phyloP scores from a whole-genome alignment of 2,888 invertebrate species.

The Pollenia amentaria region DNA sequence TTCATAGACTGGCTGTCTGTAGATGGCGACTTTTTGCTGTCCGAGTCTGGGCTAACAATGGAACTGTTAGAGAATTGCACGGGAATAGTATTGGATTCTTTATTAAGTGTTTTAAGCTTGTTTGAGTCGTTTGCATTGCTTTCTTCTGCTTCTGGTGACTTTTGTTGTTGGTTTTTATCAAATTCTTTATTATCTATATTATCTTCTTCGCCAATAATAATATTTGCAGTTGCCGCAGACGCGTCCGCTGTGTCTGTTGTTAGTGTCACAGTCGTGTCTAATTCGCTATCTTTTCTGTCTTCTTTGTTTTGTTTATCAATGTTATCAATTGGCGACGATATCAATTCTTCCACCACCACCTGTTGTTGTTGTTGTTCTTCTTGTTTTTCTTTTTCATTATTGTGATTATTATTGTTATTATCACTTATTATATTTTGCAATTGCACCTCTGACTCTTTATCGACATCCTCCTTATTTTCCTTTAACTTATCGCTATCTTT shows the following conservation, averaged over 20 bases:
- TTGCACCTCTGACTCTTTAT: slow-evolving; percentile 19
- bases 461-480: slow-evolving; percentile 1
- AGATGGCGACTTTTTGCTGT: slow-evolving; percentile 34
- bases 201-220: slow-evolving; percentile 2
- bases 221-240: background rate
- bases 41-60: slow-evolving; percentile 21
- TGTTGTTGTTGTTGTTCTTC: slow-evolving; percentile 46
- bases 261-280: slow-evolving; percentile 11
- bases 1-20: slow-evolving; percentile 54
- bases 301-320: slow-evolving; percentile 64
- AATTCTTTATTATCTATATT: slow-evolving; percentile 37
- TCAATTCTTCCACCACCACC: slow-evolving; percentile 19
- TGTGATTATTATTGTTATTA: slow-evolving; percentile 74
- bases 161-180: slow-evolving; percentile 21
- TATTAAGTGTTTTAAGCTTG: background rate
- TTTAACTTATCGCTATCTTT: slow-evolving; percentile 24
- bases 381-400: slow-evolving; percentile 65
- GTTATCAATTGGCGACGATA: slow-evolving; percentile 52
- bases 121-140: background rate
- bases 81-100: background rate
- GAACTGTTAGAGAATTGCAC: slow-evolving; percentile 37
- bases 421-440: slow-evolving; percentile 35
- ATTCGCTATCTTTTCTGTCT: slow-evolving; percentile 22
- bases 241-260: background rate
- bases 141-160: background rate